phyloP scores from a whole-genome alignment of 2,113 vertebrate species.

The Meles meles region DNA sequence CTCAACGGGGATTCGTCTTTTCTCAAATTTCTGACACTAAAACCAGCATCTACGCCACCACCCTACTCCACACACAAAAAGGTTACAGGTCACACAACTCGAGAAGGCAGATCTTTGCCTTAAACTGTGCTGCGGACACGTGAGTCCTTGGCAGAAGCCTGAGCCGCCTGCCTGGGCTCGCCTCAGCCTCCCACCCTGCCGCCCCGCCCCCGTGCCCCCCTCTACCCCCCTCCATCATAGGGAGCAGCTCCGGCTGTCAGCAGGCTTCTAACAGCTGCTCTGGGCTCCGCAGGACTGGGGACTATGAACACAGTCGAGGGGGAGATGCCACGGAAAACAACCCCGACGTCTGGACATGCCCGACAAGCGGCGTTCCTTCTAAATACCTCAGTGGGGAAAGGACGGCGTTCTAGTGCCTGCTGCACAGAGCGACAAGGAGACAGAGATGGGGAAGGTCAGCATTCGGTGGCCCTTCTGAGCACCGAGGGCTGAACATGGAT shows the following conservation, averaged over 20 bases:
- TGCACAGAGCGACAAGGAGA: not conserved
- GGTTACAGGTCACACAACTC: not conserved
- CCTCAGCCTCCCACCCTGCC: not conserved
- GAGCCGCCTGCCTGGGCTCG: fast-evolving
- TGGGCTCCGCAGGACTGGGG: not conserved
- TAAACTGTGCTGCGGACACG: not conserved
- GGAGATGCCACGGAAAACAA: not conserved
- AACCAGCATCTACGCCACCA: too few species aligned
- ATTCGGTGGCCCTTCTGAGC: not conserved
- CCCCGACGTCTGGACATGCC: too few species aligned
- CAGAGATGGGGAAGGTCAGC: not conserved
- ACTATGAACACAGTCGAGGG: not conserved
- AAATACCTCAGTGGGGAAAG: not conserved
- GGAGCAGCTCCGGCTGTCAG: not conserved
- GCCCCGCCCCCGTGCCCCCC: not conserved
- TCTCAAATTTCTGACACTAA: not conserved
- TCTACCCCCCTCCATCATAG: fast-evolving
- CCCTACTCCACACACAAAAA: not conserved
- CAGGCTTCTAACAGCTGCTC: too few species aligned
- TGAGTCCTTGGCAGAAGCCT: not conserved
- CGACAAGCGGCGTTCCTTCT: not conserved
- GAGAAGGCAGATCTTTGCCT: not conserved
- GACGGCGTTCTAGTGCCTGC: not conserved
- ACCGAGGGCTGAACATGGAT: fast-evolving
- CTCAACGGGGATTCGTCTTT: not conserved